Percentiles rank a stretch among this genome's conserved stretches.
These are phyloP conservation scores for Rhagium mordax DNA, from an alignment of 2,888 invertebrate genomes.

Conservation along the genomic window DNA sequence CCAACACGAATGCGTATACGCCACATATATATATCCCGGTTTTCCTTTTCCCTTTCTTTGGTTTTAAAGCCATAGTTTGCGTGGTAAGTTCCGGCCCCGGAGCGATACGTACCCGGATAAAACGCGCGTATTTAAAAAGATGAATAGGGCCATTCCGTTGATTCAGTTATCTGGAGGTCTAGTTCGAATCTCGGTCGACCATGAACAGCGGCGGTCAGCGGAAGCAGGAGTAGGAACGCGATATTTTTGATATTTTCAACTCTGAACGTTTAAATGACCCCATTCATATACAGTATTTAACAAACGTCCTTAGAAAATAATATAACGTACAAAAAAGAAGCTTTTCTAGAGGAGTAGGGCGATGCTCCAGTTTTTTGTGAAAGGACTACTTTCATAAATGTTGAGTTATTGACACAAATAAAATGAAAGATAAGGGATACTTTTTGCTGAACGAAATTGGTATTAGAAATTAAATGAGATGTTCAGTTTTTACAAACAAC, in stretches of 20 bases:
- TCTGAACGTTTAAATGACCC: background rate
- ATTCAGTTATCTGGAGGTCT: conserved; percentile 76
- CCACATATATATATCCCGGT: conserved; percentile 34
- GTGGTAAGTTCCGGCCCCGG: conserved; percentile 37
- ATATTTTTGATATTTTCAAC: background rate
- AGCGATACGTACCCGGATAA: conserved; percentile 53
- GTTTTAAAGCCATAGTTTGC: conserved; percentile 36
- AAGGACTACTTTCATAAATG: background rate
- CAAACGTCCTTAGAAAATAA: background rate
- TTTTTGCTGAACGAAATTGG: too few species aligned
- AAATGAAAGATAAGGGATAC: too few species aligned
- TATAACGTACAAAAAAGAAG: background rate
- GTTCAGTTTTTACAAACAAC: too few species aligned
- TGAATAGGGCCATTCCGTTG: conserved; percentile 78
- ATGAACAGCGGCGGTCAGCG: conserved; percentile 31
- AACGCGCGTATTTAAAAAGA: conserved; percentile 74
- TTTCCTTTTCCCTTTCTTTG: conserved; percentile 39
- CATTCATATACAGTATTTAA: background rate
- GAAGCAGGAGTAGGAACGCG: background rate
- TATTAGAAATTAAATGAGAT: too few species aligned
- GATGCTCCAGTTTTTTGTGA: background rate
- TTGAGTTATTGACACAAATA: background rate
- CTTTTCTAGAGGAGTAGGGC: background rate
- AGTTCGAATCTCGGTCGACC: conserved; percentile 39
- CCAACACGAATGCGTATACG: conserved; percentile 39